Evolutionary conservation across 2,888 invertebrate species (phyloP).

Genomic region (Tubulanus polymorphus): DNA sequence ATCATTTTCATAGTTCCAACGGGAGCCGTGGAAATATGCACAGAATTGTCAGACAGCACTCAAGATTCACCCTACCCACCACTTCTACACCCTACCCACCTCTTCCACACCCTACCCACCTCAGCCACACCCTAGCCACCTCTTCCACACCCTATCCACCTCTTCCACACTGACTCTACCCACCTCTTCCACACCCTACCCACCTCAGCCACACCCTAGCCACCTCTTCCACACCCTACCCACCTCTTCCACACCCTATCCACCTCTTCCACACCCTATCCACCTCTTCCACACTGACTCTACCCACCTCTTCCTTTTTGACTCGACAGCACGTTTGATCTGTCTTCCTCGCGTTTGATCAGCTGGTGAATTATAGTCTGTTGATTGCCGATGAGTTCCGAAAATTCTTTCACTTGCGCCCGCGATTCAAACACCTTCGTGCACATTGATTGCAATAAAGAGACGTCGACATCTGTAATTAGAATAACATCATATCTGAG

Average conservation of each 20-base stretch:
- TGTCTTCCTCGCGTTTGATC: background rate
- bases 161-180: background rate
- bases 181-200: background rate
- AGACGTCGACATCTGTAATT: too few relatives aligned
- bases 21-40: too few relatives aligned
- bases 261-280: constrained; percentile 1
- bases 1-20: too few relatives aligned
- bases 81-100: background rate
- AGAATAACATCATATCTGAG: too few relatives aligned
- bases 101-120: background rate
- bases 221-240: background rate
- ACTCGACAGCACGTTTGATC: background rate
- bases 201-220: background rate
- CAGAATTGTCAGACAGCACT: too few relatives aligned
- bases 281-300: background rate
- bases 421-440: too few relatives aligned
- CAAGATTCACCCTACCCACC: background rate
- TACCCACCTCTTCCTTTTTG: background rate
- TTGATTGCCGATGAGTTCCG: too few relatives aligned
- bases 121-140: constrained; percentile 3
- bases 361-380: background rate
- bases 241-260: background rate
- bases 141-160: background rate
- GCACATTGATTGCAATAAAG: too few relatives aligned
- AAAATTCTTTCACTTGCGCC: too few relatives aligned